These are phyloP conservation scores for Oedothorax gibbosus DNA, from an alignment of 1,140 invertebrate genomes.

Conservation along the genomic window DNA sequence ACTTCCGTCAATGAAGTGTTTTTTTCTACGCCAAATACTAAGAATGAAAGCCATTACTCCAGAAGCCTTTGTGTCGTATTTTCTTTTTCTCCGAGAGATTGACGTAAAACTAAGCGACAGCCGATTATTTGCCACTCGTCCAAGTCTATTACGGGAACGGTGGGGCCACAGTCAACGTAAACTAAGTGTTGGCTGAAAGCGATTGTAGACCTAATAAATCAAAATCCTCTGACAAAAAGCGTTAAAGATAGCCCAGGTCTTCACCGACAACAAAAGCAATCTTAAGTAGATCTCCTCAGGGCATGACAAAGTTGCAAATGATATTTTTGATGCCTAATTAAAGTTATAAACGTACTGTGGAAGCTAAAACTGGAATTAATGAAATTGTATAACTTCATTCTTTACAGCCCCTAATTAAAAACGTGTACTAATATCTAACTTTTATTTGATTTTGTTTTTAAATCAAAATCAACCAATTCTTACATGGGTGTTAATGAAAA, in stretches of 20 bases:
- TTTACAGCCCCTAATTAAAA: too few species aligned
- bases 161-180: constrained; percentile 23
- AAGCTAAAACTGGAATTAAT: too few species aligned
- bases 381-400: too few species aligned
- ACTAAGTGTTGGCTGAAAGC: constrained; percentile 9
- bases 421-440: too few species aligned
- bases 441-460: too few species aligned
- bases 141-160: constrained; percentile 43
- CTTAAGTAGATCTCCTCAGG: too few species aligned
- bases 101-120: constrained; percentile 30
- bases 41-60: neutral
- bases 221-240: neutral
- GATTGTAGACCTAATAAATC: constrained; percentile 38
- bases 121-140: constrained; percentile 24
- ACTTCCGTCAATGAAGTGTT: neutral
- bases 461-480: too few species aligned
- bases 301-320: too few species aligned
- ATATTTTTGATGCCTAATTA: too few species aligned
- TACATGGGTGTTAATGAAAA: too few species aligned
- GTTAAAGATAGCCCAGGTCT: constrained; percentile 31
- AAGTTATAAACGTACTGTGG: too few species aligned
- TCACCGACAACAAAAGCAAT: neutral
- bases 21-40: neutral
- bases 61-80: constrained; percentile 6
- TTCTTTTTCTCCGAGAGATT: constrained; percentile 5